These are phyloP conservation scores for Philhelius pedissequus DNA, from an alignment of 2,888 invertebrate species.

Conservation along the genomic window DNA sequence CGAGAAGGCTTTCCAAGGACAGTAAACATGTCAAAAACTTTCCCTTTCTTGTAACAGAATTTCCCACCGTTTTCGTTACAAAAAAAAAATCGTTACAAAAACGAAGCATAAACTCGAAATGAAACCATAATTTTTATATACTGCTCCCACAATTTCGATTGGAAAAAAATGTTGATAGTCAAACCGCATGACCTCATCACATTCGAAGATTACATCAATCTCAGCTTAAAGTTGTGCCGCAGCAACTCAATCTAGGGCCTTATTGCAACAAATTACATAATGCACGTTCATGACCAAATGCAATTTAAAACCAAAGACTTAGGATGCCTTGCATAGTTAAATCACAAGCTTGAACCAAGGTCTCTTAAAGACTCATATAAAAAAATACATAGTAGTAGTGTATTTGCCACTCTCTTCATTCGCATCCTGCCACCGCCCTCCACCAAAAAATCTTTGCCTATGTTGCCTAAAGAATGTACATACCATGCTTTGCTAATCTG, in stretches of 20 bases:
- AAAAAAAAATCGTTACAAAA: too few relatives aligned
- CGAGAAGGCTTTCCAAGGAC: too few relatives aligned
- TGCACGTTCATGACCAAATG: constrained; percentile 59
- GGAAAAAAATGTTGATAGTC: not conserved
- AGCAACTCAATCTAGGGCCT: constrained; percentile 39
- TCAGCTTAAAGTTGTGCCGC: not conserved
- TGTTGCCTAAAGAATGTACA: not conserved
- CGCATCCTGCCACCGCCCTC: constrained; percentile 43
- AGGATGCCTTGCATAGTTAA: constrained; percentile 38
- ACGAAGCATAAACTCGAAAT: too few relatives aligned
- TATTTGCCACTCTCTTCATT: constrained; percentile 41
- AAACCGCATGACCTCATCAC: constrained; percentile 49
- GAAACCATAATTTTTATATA: too few relatives aligned
- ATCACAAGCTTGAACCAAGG: constrained; percentile 46
- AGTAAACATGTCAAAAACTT: too few relatives aligned
- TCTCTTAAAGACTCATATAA: not conserved
- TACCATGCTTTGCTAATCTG: constrained; percentile 12
- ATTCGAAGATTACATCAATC: constrained; percentile 26
- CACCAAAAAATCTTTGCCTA: not conserved
- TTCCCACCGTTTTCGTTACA: too few relatives aligned
- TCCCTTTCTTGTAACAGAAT: too few relatives aligned
- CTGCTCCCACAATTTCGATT: not conserved
- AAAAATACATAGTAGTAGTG: not conserved
- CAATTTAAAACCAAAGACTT: constrained; percentile 52
- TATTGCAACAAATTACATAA: constrained; percentile 59